These are phyloP conservation scores for Gymnoscopelus braueri DNA, from an alignment of 2,797 vertebrate species.

Conservation along the genomic window DNA sequence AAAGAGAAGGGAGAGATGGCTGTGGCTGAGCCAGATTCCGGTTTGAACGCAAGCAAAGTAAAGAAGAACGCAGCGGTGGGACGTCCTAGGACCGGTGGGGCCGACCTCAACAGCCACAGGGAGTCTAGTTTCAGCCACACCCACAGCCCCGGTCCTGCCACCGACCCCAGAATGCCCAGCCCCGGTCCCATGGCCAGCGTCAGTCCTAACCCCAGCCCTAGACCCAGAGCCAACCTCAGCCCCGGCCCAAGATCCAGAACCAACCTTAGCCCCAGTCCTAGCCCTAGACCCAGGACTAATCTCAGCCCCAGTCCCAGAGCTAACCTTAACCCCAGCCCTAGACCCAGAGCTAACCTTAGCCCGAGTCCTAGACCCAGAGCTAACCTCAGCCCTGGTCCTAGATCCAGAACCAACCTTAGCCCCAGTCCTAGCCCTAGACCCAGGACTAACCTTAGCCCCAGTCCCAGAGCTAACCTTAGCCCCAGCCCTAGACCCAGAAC, in stretches of 20 bases:
- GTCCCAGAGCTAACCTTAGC: constrained; percentile 56
- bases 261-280: constrained; percentile 13
- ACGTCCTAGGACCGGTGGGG: constrained; percentile 71
- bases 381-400: constrained; percentile 9
- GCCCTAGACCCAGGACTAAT: constrained; percentile 2
- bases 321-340: constrained; percentile 5
- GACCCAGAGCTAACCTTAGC: not conserved
- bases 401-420: constrained; percentile 7
- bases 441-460: constrained; percentile 69
- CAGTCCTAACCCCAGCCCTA: constrained; percentile 69
- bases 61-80: constrained; percentile 85
- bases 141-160: constrained; percentile 41
- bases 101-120: constrained; percentile 79
- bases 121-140: constrained; percentile 58
- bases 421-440: constrained; percentile 32
- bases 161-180: not conserved
- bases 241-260: constrained; percentile 52
- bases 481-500: constrained; percentile 54
- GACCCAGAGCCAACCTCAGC: constrained; percentile 56
- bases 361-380: not conserved
- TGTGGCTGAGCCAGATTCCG: constrained; percentile 63
- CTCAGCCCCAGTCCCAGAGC: constrained; percentile 1
- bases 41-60: constrained; percentile 73
- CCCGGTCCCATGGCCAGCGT: constrained; percentile 39
- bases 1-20: constrained; percentile 59